Base-by-base conservation (phyloP, 2,888 invertebrate species). In the Cacoxenus indagator region DNA sequence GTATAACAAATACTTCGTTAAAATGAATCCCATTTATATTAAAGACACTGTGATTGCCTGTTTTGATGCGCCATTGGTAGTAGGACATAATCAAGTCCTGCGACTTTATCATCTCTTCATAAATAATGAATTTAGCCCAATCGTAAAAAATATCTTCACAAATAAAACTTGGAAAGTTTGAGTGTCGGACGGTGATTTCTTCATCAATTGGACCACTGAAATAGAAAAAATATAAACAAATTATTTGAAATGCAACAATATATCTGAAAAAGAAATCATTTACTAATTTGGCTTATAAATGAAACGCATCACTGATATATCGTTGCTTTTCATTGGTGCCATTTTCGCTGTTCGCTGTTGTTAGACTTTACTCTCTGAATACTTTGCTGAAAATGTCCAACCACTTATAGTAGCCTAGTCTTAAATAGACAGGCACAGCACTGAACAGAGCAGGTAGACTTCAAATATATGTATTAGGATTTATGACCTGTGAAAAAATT, bases 11-110 rank as follows among this genome's bases (percentile, higher is more conserved):
- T 27, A 83, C 71, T 67, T 81, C 77, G 51, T 82, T 79, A 27
- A 73, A 83, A 29, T 70, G 71, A 26, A 55, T 64, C 6, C 74
- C 71, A 9, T 74, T 62, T 22, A 77, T 64, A 0, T 43, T 73
- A 54, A 84, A 82, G 3, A 81, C 65, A 4, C 67, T 70, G 4
- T 69, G 55, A 57, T 82, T 73, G n/a, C 75, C 76, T 1, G 81
- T 74, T 11, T 75, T 67, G 45, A 84, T 76, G 26, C 78, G 75
- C 81, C 81, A 82, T 45, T 83, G 82, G 27, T 70, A 72, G 55
- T 74, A 83, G 8, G 74, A 76, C 2, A 77, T 24, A 17, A 64
- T 14, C 14, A 26, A 11, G 4, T 2, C 27, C 14, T 2, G 55
- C n/a, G n/a, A n/a, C n/a, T n/a, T n/a, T n/a, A n/a, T n/a, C n/a